A percentile compares a stretch with the other conserved stretches of the same genome.
Conservation (phyloP, 2,888 invertebrate genomes). For the Eremobia ochroleuca region DNA sequence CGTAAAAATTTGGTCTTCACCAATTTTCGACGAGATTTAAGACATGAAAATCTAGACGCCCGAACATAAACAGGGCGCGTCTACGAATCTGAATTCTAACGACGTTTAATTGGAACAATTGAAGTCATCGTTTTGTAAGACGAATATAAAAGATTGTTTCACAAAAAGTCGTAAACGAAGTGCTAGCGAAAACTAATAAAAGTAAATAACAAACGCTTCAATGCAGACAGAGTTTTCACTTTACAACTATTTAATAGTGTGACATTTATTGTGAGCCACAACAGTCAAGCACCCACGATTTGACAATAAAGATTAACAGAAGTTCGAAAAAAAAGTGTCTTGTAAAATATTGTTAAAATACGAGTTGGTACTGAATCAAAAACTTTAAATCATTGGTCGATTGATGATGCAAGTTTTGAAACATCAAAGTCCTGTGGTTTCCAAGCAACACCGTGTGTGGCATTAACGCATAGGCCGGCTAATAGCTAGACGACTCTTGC, state of each 20-base stretch:
- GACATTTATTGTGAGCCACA: conserved; percentile 55
- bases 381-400: conserved; percentile 37
- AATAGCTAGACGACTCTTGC: conserved; percentile 79
- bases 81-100: conserved; percentile 57
- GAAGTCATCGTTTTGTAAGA: conserved; percentile 57
- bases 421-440: conserved; percentile 42
- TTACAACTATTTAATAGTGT: conserved; percentile 52
- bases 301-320: conserved; percentile 44
- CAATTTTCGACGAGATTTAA: background rate
- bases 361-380: conserved; percentile 31
- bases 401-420: conserved; percentile 44
- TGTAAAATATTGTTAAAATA: conserved; percentile 23
- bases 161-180: conserved; percentile 55
- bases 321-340: conserved; percentile 11
- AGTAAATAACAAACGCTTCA: conserved; percentile 61
- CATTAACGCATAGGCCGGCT: conserved; percentile 77
- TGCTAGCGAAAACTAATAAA: conserved; percentile 58
- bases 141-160: conserved; percentile 60
- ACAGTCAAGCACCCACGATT: conserved; percentile 35
- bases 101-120: conserved; percentile 70
- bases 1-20: too few species aligned
- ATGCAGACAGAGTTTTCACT: conserved; percentile 47
- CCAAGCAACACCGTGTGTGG: conserved; percentile 78
- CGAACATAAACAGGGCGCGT: conserved; percentile 26
- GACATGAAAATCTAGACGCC: conserved; percentile 1